A percentile compares a stretch with the other conserved stretches of the same genome.
phyloP scores from a whole-genome alignment of 2,888 invertebrate species.

The Euphydryas editha region DNA sequence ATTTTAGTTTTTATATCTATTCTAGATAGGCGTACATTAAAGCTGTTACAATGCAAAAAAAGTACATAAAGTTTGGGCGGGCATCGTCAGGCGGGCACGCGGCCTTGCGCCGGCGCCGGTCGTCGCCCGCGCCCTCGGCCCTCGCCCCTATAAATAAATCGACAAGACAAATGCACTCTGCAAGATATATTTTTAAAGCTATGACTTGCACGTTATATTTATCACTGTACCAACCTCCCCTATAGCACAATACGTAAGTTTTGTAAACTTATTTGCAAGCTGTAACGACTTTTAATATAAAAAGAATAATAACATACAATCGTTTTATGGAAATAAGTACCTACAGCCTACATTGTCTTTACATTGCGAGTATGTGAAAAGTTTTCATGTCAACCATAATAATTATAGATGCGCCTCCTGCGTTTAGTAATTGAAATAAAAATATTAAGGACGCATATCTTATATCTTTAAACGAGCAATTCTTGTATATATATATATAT shows the following conservation, averaged over 20 bases:
- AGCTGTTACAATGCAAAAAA: slow-evolving; percentile 16
- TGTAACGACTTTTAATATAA: slow-evolving; percentile 5
- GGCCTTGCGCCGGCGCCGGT: slow-evolving; percentile 49
- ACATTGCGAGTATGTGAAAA: background rate
- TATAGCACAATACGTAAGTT: slow-evolving; percentile 30
- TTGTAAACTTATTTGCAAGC: slow-evolving; percentile 20
- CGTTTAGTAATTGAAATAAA: slow-evolving; percentile 22
- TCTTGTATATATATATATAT: too few species aligned
- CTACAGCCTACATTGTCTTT: background rate
- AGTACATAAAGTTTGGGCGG: slow-evolving; percentile 33
- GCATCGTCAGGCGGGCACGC: slow-evolving; percentile 40
- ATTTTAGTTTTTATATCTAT: background rate
- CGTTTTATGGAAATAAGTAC: background rate
- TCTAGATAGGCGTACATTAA: slow-evolving; percentile 15
- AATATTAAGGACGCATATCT: slow-evolving; percentile 6
- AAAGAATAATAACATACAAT: background rate
- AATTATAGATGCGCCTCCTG: background rate
- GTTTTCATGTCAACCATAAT: slow-evolving; percentile 11
- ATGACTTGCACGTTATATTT: slow-evolving; percentile 57
- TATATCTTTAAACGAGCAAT: too few species aligned
- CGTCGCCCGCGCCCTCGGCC: slow-evolving; percentile 46
- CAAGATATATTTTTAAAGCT: slow-evolving; percentile 60
- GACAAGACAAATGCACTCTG: slow-evolving; percentile 67
- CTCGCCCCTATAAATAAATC: slow-evolving; percentile 72
- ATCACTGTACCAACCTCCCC: slow-evolving; percentile 39